Evolutionary conservation across 2,113 vertebrate species (phyloP).

Genomic region (Brachypteracias leptosomus): DNA sequence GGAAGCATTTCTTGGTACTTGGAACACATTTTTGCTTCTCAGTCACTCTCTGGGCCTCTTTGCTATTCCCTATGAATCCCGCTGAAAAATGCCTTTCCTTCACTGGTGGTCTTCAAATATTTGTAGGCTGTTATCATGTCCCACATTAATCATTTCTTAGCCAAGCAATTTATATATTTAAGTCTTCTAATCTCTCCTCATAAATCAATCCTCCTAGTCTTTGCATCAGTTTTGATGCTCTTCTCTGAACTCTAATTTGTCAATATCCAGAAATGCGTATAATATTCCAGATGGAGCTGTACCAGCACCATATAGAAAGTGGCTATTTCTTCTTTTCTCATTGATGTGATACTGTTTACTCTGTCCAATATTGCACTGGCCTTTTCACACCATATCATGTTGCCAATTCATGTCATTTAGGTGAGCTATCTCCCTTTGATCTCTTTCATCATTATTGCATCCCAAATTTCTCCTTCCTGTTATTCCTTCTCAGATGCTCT

Average conservation of each 20-base stretch:
- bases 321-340: background rate
- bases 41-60: background rate
- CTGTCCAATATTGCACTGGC: background rate
- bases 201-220: conserved; percentile 8
- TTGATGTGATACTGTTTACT: background rate
- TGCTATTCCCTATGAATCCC: background rate
- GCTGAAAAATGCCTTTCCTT: conserved; percentile 18
- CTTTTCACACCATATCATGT: background rate
- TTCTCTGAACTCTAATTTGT: conserved; percentile 31
- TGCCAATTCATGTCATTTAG: background rate
- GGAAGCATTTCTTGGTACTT: background rate
- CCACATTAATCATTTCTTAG: conserved; percentile 27
- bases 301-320: background rate
- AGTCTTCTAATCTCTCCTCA: conserved; percentile 12
- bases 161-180: conserved; percentile 34
- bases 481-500: background rate
- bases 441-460: conserved; percentile 24
- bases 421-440: background rate
- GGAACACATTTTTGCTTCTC: background rate
- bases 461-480: conserved; percentile 16
- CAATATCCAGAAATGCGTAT: background rate
- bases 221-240: conserved; percentile 20
- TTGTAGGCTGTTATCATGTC: background rate
- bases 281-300: background rate
- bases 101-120: conserved; percentile 21